Conservation (phyloP, 1,140 invertebrate species). For the Zaprionus nigranus region DNA sequence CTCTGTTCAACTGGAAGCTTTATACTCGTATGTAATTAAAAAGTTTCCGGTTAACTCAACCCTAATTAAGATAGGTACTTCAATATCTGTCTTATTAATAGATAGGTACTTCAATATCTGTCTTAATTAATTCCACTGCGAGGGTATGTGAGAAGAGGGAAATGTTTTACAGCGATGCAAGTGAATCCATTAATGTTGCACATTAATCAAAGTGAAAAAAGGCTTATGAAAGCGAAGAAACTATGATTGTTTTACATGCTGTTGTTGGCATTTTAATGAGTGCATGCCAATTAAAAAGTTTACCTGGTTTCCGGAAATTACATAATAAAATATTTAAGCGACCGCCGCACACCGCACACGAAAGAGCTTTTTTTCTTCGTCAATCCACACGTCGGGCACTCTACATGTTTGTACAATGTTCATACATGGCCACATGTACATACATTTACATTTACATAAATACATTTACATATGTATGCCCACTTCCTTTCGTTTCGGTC, state of each 20-base stretch:
- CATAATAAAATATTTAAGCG: slow-evolving; percentile 21
- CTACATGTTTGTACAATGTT: background rate
- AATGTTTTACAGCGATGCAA: background rate
- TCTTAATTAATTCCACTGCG: slow-evolving; percentile 2
- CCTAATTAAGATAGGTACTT: background rate
- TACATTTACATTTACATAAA: background rate
- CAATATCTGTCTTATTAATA: background rate
- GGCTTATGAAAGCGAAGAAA: background rate
- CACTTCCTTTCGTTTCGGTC: background rate
- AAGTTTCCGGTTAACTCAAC: background rate
- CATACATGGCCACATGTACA: background rate
- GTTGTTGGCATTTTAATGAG: slow-evolving; percentile 38
- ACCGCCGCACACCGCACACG: background rate
- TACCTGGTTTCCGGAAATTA: slow-evolving; percentile 26
- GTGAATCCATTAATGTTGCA: slow-evolving; percentile 9
- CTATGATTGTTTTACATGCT: slow-evolving; percentile 17
- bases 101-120: background rate
- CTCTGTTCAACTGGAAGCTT: background rate
- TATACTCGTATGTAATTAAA: background rate
- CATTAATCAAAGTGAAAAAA: slow-evolving; percentile 27
- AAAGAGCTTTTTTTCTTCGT: slow-evolving; percentile 1
- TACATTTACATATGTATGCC: background rate
- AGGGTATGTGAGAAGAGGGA: background rate
- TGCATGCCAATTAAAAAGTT: slow-evolving; percentile 39
- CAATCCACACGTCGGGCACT: background rate